Percentiles rank a stretch among this genome's conserved stretches.
phyloP scores from a whole-genome alignment of 2,797 vertebrate species.

The Tokudaia tokunoshimensis region DNA sequence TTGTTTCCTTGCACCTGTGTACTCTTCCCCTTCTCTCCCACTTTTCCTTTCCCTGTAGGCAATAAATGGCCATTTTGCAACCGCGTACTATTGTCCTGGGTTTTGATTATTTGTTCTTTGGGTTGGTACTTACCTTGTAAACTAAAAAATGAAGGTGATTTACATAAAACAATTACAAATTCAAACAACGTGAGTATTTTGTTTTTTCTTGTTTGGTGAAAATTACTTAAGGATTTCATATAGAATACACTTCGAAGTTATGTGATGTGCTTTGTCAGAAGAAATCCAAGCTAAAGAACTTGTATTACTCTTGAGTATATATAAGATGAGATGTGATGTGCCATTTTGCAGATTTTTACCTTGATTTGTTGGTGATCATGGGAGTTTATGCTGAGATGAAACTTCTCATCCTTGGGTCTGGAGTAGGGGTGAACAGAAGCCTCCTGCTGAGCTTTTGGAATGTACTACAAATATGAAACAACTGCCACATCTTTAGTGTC shows the following conservation, averaged over 20 bases:
- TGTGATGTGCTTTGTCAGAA: slow-evolving; percentile 29
- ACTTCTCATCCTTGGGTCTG: not conserved
- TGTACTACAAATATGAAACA: slow-evolving; percentile 11
- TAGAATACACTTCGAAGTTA: slow-evolving; percentile 38
- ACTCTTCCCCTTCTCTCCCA: slow-evolving; percentile 76
- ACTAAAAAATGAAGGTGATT: slow-evolving; percentile 28
- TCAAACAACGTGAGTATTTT: not conserved
- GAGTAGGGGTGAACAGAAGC: slow-evolving; percentile 25
- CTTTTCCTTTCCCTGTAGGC: slow-evolving; percentile 80
- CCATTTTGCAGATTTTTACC: not conserved
- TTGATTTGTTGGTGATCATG: not conserved
- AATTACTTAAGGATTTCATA: slow-evolving; percentile 30
- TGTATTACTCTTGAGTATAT: not conserved
- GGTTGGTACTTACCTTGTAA: slow-evolving; percentile 29
- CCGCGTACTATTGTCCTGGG: slow-evolving; percentile 74
- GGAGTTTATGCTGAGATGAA: not conserved
- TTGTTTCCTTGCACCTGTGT: slow-evolving; percentile 79
- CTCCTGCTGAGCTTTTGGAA: not conserved
- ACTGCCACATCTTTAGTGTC: not conserved
- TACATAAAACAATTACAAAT: slow-evolving; percentile 22
- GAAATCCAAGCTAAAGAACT: slow-evolving; percentile 16
- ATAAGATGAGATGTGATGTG: slow-evolving; percentile 9
- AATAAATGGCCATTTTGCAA: slow-evolving; percentile 88
- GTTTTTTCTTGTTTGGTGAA: not conserved
- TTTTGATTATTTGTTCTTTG: slow-evolving; percentile 70